These are phyloP conservation scores for Parnassius glacialis DNA, from an alignment of 2,888 invertebrate genomes.

Conservation along the genomic window DNA sequence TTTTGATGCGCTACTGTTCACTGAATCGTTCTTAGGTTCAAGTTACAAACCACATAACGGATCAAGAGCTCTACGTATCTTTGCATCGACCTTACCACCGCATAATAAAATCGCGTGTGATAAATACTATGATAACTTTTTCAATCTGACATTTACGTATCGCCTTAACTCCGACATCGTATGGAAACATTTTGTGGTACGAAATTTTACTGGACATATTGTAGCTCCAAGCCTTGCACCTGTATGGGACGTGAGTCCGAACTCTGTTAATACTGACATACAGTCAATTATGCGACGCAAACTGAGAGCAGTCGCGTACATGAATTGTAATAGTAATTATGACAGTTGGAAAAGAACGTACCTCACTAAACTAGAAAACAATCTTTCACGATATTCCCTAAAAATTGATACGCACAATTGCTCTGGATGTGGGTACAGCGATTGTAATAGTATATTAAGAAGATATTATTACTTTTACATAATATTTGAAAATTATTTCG, in stretches of 20 bases:
- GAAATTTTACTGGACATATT: slow-evolving; percentile 38
- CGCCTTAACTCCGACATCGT: slow-evolving; percentile 55
- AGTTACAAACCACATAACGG: slow-evolving; percentile 37
- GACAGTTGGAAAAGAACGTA: slow-evolving; percentile 47
- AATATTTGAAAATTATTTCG: slow-evolving; percentile 59
- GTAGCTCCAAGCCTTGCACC: slow-evolving; percentile 47
- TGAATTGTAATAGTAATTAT: slow-evolving; percentile 47
- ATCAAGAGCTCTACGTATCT: slow-evolving; percentile 42
- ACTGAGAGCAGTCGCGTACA: slow-evolving; percentile 53
- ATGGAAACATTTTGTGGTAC: slow-evolving; percentile 52
- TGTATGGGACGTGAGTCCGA: slow-evolving; percentile 37
- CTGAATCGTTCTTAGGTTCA: slow-evolving; percentile 34
- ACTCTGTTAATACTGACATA: slow-evolving; percentile 34
- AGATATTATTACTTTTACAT: slow-evolving; percentile 58
- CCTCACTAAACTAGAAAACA: slow-evolving; percentile 46
- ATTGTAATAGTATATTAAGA: slow-evolving; percentile 43
- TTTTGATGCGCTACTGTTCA: slow-evolving; percentile 50
- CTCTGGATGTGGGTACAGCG: slow-evolving; percentile 39
- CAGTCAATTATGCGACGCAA: slow-evolving; percentile 42
- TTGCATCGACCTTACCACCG: slow-evolving; percentile 47
- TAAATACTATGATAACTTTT: slow-evolving; percentile 49
- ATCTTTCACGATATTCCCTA: slow-evolving; percentile 49
- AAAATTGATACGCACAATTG: slow-evolving; percentile 51
- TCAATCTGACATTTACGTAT: slow-evolving; percentile 61
- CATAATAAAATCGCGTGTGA: slow-evolving; percentile 48